A percentile compares a stretch with the other conserved stretches of the same genome.
Evolutionary conservation across 2,888 invertebrate genomes (phyloP).

Genomic region (Galerucella nymphaeae): DNA sequence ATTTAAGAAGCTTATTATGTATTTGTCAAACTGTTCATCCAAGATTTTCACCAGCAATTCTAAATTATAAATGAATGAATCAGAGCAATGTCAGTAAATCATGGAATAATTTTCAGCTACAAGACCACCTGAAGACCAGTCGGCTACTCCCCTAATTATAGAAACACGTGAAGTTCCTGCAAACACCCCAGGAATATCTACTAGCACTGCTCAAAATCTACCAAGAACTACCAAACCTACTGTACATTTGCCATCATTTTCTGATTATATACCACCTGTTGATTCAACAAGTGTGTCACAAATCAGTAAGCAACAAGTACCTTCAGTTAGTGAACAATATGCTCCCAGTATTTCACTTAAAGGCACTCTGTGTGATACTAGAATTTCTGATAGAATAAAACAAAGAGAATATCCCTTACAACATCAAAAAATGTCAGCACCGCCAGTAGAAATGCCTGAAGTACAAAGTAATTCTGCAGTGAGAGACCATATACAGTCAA

Average conservation of each 20-base stretch:
- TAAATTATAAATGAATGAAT: no score
- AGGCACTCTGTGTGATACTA: slow-evolving; percentile 52
- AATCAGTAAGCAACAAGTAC: neutral
- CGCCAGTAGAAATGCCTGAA: slow-evolving; percentile 35
- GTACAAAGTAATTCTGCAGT: slow-evolving; percentile 40
- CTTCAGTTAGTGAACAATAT: slow-evolving; percentile 1
- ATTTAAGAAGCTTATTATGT: no score
- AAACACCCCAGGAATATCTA: neutral
- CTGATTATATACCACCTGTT: neutral
- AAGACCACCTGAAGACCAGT: neutral
- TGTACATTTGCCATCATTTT: neutral
- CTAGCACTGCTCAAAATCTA: neutral
- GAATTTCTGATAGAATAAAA: slow-evolving; percentile 61
- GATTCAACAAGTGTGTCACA: neutral
- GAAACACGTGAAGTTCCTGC: neutral
- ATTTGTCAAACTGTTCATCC: no score
- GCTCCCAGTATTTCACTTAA: neutral
- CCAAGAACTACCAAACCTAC: neutral
- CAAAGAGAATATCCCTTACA: slow-evolving; percentile 48
- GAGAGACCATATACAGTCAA: slow-evolving; percentile 36
- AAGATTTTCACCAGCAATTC: no score
- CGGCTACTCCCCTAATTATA: neutral
- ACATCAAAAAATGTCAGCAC: slow-evolving; percentile 46
- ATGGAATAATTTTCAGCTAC: neutral
- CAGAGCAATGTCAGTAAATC: neutral